Conservation (phyloP, 30 jellyfish, hydroid and myxozoan genomes). For the Aurelia aurita region DNA sequence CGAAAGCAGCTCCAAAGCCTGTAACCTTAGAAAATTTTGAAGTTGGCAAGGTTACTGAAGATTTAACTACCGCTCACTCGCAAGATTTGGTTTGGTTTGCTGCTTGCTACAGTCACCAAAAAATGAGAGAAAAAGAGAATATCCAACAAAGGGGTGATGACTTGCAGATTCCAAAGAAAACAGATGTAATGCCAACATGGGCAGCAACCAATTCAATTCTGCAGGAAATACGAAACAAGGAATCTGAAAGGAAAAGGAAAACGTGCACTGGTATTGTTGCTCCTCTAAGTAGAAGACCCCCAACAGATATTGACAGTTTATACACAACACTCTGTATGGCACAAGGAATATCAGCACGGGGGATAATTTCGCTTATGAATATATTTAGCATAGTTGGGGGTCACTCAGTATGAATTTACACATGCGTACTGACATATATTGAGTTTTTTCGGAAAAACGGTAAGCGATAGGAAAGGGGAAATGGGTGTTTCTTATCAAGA, state of each 20-base stretch:
- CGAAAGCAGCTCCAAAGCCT: slow-evolving; percentile 39
- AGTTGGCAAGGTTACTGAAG: slow-evolving; percentile 8
- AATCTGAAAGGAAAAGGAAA: slow-evolving; percentile 26
- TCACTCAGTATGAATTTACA: too few species aligned
- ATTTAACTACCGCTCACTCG: slow-evolving; percentile 13
- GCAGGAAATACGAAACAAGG: not conserved
- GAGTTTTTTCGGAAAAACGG: too few species aligned
- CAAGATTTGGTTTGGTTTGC: slow-evolving; percentile 28
- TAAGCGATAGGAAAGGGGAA: too few species aligned
- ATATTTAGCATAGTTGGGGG: too few species aligned
- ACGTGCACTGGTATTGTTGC: slow-evolving; percentile 46
- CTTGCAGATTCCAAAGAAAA: not conserved
- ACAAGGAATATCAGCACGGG: slow-evolving; percentile 48
- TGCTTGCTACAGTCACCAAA: slow-evolving; percentile 21
- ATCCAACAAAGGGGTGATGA: slow-evolving; percentile 5
- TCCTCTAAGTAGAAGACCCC: slow-evolving; percentile 40
- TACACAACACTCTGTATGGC: slow-evolving; percentile 22
- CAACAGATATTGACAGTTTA: slow-evolving; percentile 14
- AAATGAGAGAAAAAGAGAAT: too few species aligned
- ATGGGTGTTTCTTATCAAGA: too few species aligned
- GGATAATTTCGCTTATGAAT: too few species aligned
- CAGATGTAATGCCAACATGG: slow-evolving; percentile 31
- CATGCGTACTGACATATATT: too few species aligned
- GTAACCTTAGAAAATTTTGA: slow-evolving; percentile 8
- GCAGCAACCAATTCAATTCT: slow-evolving; percentile 33